These are phyloP conservation scores for Mugil cephalus DNA, from an alignment of 2,113 vertebrate species.

Conservation along the genomic window DNA sequence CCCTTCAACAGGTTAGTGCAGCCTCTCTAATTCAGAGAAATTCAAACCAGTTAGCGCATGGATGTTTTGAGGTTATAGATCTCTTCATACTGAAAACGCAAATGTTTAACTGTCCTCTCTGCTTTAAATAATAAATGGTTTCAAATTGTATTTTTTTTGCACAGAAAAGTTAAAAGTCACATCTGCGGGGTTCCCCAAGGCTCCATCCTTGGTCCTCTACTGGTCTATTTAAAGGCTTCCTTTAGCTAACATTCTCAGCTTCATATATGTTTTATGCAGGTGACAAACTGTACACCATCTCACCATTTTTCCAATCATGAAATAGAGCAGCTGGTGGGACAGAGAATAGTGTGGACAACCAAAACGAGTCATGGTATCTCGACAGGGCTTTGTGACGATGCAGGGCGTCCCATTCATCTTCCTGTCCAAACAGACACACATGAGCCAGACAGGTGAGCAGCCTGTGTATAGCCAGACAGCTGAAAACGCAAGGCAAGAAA, in stretches of 20 bases:
- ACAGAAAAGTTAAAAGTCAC: no score
- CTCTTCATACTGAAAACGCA: not conserved
- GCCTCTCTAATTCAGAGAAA: constrained; percentile 73
- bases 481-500: no score
- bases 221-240: rapidly evolving
- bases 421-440: constrained; percentile 71
- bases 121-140: not conserved
- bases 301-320: constrained; percentile 88
- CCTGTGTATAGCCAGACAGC: no score
- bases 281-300: constrained; percentile 12
- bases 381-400: constrained; percentile 83
- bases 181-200: not conserved
- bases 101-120: not conserved
- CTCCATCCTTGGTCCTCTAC: not conserved
- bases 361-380: constrained; percentile 84
- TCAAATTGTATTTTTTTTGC: not conserved
- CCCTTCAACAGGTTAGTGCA: constrained; percentile 84
- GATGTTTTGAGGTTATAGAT: not conserved
- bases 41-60: not conserved
- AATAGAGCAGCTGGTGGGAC: constrained; percentile 92
- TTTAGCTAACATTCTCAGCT: no score
- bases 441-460: not conserved
- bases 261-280: no score
- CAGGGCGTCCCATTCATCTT: constrained; percentile 83
- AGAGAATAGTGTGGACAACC: constrained; percentile 85